Conservation (phyloP, 2,113 vertebrate species). For the Oryzias curvinotus region DNA sequence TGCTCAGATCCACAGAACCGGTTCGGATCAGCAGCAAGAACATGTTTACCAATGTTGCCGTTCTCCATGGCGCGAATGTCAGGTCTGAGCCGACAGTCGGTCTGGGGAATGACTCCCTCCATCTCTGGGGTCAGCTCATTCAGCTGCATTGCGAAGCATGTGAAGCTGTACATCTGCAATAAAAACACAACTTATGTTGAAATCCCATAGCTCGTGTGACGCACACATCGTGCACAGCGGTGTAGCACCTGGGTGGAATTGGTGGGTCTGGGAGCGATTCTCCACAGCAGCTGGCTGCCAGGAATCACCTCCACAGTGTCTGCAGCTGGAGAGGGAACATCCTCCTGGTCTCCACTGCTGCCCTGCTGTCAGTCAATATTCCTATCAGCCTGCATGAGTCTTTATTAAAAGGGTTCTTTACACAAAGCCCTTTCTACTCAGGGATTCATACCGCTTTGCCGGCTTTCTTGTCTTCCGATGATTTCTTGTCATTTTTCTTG, state of each 20-base stretch:
- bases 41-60: constrained; percentile 89
- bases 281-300: constrained; percentile 92
- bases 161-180: constrained; percentile 96
- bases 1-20: too few relatives aligned
- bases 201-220: neutral
- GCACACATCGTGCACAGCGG: neutral
- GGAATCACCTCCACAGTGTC: constrained; percentile 91
- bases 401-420: too few relatives aligned
- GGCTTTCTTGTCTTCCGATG: constrained; percentile 85
- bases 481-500: constrained; percentile 91
- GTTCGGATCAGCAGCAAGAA: too few relatives aligned
- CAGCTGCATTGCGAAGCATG: constrained; percentile 93
- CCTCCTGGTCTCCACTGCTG: constrained; percentile 80
- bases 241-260: constrained; percentile 89
- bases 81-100: constrained; percentile 91
- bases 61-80: constrained; percentile 98
- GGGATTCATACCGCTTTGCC: constrained; percentile 81
- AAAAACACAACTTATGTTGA: neutral
- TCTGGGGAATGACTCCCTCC: constrained; percentile 88
- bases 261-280: constrained; percentile 87
- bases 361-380: constrained; percentile 44
- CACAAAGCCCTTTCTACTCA: too few relatives aligned
- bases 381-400: neutral
- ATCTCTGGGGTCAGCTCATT: constrained; percentile 92
- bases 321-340: constrained; percentile 81